These are phyloP conservation scores for Homarus gammarus DNA, from an alignment of 2,888 invertebrate species.

Conservation along the genomic window DNA sequence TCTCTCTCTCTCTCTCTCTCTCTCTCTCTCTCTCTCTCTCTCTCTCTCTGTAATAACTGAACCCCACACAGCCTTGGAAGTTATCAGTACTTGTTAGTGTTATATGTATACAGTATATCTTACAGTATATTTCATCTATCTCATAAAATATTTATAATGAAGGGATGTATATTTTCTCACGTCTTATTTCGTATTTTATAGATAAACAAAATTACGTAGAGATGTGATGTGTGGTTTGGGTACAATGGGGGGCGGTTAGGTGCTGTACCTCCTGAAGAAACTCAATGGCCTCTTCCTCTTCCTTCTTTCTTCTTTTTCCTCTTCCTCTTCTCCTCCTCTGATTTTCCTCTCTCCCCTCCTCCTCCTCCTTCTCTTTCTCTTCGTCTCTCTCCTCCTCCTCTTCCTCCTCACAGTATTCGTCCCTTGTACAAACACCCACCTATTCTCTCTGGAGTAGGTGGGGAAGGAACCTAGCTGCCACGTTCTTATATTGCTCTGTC, in stretches of 20 bases:
- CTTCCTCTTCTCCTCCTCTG: neutral
- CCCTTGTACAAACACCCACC: neutral
- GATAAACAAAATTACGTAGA: no score
- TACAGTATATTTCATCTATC: no score
- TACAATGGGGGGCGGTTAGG: no score
- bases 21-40: conserved; percentile 28
- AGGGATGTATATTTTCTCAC: no score
- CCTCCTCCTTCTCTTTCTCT: neutral
- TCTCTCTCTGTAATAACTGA: neutral
- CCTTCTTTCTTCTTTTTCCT: neutral
- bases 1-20: conserved; percentile 30
- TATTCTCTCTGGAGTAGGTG: conserved; percentile 10
- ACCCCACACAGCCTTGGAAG: no score
- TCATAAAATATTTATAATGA: no score
- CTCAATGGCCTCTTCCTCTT: neutral
- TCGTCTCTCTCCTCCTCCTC: neutral
- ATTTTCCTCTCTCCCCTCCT: neutral
- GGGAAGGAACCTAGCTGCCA: neutral
- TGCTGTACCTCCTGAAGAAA: no score
- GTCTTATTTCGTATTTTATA: no score
- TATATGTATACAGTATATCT: no score
- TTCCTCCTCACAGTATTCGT: neutral
- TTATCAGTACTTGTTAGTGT: no score
- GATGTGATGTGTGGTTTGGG: no score
- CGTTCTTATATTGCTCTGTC: no score